A percentile compares a stretch with the other conserved stretches of the same genome.
Evolutionary conservation across 53 echinoderm and acorn worm genomes (phyloP).

Genomic region (Mesocentrotus franciscanus): DNA sequence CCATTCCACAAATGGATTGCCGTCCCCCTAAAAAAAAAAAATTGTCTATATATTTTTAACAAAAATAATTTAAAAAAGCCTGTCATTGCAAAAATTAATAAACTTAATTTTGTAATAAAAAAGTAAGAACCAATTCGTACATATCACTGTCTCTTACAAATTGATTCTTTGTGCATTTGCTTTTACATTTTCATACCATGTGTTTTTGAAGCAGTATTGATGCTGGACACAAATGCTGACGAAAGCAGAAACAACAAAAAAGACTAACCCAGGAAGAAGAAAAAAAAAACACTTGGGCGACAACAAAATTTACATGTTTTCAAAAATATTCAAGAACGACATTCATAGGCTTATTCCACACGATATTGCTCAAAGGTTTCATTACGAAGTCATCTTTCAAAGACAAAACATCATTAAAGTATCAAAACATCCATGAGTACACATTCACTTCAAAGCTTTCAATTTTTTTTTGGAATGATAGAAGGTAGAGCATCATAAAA

Average conservation of each 20-base stretch:
- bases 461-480: constrained; percentile 53
- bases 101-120: too few relatives aligned
- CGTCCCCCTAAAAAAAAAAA: neutral
- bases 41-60: too few relatives aligned
- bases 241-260: neutral
- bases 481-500: constrained; percentile 53
- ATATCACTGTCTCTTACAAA: too few relatives aligned
- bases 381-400: constrained; percentile 18
- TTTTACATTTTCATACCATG: neutral
- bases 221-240: neutral
- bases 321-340: constrained; percentile 39
- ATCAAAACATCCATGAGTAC: constrained; percentile 57
- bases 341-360: constrained; percentile 51
- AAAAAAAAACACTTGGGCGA: neutral
- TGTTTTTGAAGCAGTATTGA: neutral
- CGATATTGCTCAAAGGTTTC: constrained; percentile 49
- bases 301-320: constrained; percentile 28
- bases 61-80: too few relatives aligned
- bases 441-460: constrained; percentile 9
- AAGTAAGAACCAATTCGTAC: too few relatives aligned
- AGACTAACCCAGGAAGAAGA: neutral
- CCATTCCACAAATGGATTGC: too few relatives aligned
- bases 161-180: neutral
- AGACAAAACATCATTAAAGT: constrained; percentile 6
- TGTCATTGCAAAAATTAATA: too few relatives aligned